phyloP scores from a whole-genome alignment of 2,113 vertebrate genomes.

The Corvus cornix region DNA sequence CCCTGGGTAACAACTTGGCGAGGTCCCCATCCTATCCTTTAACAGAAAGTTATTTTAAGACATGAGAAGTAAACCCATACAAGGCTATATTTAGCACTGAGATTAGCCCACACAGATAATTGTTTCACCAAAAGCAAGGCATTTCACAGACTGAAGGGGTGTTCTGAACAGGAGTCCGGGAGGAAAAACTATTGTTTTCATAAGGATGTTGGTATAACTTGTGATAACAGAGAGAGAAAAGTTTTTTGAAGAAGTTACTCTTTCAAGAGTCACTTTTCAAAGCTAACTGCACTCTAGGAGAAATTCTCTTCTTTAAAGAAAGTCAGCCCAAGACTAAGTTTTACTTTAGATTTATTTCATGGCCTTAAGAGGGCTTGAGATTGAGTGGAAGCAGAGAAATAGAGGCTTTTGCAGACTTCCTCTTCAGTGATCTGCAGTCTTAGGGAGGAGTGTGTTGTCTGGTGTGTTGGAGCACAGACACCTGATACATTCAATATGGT shows the following conservation, averaged over 20 bases:
- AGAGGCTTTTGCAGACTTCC: background rate
- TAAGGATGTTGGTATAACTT: background rate
- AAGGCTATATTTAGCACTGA: background rate
- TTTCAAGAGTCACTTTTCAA: background rate
- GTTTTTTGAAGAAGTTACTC: background rate
- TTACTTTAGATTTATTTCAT: background rate
- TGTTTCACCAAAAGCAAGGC: background rate
- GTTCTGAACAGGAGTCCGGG: background rate
- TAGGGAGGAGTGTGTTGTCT: background rate
- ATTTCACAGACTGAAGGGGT: background rate
- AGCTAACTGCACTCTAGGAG: background rate
- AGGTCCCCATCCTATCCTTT: background rate
- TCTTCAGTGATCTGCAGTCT: background rate
- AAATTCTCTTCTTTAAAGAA: background rate
- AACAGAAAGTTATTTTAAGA: background rate
- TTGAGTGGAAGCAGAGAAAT: background rate
- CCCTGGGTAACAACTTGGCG: background rate
- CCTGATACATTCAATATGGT: background rate
- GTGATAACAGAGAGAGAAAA: background rate
- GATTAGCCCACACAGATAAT: background rate
- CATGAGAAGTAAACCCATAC: background rate
- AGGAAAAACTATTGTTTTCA: background rate
- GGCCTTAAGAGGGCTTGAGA: background rate
- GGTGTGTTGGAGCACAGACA: background rate
- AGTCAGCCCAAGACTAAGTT: background rate